Evolutionary conservation across 2,113 vertebrate genomes (phyloP).

Genomic region (Pedetes capensis): DNA sequence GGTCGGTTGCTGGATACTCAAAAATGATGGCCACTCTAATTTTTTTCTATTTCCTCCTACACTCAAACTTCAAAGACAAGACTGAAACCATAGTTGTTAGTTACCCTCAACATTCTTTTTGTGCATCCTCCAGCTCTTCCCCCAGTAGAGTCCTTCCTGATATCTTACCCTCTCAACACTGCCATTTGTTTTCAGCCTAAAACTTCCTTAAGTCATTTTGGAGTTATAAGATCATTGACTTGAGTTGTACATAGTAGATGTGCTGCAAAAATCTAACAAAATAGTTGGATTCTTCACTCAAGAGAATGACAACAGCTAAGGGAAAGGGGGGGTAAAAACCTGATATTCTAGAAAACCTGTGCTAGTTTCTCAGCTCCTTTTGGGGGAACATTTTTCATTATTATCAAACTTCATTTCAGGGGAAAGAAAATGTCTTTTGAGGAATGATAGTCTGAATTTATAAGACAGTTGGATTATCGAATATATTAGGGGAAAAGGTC

Average conservation of each 20-base stretch:
- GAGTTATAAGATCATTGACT: constrained; percentile 22
- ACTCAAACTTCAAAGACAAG: background rate
- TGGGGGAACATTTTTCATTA: constrained; percentile 7
- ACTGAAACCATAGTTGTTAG: background rate
- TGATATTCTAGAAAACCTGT: background rate
- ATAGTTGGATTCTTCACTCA: constrained; percentile 21
- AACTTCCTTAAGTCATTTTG: constrained; percentile 36
- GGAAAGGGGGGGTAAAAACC: background rate
- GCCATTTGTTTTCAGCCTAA: constrained; percentile 52
- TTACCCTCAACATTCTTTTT: background rate
- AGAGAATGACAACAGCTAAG: constrained; percentile 31
- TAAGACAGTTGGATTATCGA: background rate
- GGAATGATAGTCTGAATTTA: constrained; percentile 37
- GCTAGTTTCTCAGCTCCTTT: background rate
- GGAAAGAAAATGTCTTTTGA: constrained; percentile 17
- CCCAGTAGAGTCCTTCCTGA: background rate
- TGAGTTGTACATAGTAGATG: constrained; percentile 24
- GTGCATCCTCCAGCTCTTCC: background rate
- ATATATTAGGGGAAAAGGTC: background rate
- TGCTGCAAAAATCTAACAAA: constrained; percentile 36
- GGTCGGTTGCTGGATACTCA: background rate
- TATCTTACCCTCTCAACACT: background rate
- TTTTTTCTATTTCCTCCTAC: background rate
- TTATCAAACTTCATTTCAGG: constrained; percentile 48
- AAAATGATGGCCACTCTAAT: background rate